These are phyloP conservation scores for Helobdella robusta DNA, from an alignment of 2,888 invertebrate species.

Conservation along the genomic window DNA sequence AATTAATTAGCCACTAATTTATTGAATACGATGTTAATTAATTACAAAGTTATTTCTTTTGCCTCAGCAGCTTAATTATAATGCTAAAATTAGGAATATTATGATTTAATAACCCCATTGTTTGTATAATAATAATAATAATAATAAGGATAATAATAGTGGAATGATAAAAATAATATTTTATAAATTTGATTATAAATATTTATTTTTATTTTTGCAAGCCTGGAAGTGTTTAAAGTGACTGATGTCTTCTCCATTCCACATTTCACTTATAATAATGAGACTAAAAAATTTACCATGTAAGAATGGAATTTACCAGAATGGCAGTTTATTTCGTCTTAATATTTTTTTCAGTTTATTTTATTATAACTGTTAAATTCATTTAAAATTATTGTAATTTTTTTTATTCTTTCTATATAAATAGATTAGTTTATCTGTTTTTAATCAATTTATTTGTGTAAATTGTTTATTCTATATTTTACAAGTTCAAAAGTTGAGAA, in stretches of 20 bases:
- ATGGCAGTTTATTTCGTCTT: not conserved
- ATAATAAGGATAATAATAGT: not conserved
- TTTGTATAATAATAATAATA: not conserved
- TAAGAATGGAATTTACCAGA: slow-evolving; percentile 32
- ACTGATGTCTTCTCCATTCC: slow-evolving; percentile 76
- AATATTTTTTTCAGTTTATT: slow-evolving; percentile 8
- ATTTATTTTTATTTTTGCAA: slow-evolving; percentile 31
- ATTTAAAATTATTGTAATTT: not conserved
- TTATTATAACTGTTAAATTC: slow-evolving; percentile 9
- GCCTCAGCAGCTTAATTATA: too few relatives aligned
- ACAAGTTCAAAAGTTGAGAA: slow-evolving; percentile 34
- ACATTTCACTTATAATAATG: slow-evolving; percentile 64
- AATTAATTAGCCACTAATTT: too few relatives aligned
- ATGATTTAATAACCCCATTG: not conserved
- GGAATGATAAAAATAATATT: not conserved
- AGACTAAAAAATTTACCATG: slow-evolving; percentile 67
- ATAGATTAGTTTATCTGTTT: not conserved
- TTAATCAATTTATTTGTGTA: not conserved
- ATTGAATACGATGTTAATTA: too few relatives aligned
- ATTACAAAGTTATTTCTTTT: too few relatives aligned
- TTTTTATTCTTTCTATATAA: not conserved
- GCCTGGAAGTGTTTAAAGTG: slow-evolving; percentile 51
- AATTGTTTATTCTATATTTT: not conserved
- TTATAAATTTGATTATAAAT: not conserved
- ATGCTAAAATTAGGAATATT: not conserved